Percentiles rank a stretch among this genome's conserved stretches.
phyloP scores from a whole-genome alignment of 1,140 invertebrate genomes.

The Eubasilissa regina region DNA sequence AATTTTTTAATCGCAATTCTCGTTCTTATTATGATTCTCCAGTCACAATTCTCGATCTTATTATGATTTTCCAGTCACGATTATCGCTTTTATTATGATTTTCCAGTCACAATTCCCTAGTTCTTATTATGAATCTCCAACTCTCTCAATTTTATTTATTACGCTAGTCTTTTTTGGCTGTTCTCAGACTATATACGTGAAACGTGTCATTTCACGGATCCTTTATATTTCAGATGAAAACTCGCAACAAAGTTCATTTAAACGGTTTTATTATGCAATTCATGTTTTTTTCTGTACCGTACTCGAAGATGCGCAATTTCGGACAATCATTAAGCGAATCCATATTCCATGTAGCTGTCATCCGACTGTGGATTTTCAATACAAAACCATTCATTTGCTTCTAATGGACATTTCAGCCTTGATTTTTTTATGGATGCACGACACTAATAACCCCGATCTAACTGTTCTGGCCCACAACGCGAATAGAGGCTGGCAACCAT shows the following conservation, averaged over 20 bases:
- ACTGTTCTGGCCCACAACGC: background rate
- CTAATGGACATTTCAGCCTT: conserved; percentile 6
- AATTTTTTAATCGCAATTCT: too few species aligned
- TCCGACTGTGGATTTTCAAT: background rate
- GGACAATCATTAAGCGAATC: background rate
- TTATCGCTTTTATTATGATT: too few species aligned
- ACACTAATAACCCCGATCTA: conserved; percentile 2
- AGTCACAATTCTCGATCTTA: too few species aligned
- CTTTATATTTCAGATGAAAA: too few species aligned
- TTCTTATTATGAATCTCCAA: too few species aligned
- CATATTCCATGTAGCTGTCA: background rate
- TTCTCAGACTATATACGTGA: too few species aligned
- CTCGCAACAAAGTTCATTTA: background rate
- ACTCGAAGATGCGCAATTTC: background rate
- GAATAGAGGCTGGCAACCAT: background rate
- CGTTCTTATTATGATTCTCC: too few species aligned
- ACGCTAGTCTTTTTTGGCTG: too few species aligned
- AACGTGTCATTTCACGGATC: too few species aligned
- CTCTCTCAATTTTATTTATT: too few species aligned
- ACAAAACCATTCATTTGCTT: conserved; percentile 23
- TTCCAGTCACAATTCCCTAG: too few species aligned
- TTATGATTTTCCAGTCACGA: too few species aligned
- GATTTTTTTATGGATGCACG: conserved; percentile 19
- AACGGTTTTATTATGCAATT: background rate
- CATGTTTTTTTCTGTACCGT: background rate